Evolutionary conservation across 2,888 invertebrate species (phyloP).

Genomic region (Mythimna albipuncta): DNA sequence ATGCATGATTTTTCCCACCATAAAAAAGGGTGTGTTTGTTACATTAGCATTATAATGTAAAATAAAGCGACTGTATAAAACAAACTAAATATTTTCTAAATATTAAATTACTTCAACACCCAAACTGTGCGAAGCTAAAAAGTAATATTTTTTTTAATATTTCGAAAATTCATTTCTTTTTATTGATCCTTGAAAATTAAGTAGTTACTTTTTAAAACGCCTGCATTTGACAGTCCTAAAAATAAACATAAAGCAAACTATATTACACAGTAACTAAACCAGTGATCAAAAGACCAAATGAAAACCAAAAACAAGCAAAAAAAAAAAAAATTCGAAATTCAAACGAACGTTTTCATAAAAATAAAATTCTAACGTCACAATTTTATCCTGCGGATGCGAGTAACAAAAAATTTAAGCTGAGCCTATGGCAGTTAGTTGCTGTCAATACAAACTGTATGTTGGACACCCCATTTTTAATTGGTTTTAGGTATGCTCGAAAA

Average conservation of each 20-base stretch:
- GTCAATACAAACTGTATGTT: conserved; percentile 41
- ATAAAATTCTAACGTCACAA: conserved; percentile 11
- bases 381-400: conserved; percentile 18
- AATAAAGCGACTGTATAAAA: too few species aligned
- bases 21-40: too few species aligned
- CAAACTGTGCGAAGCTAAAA: too few species aligned
- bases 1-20: too few species aligned
- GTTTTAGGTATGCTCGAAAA: conserved; percentile 36
- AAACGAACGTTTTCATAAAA: conserved; percentile 7
- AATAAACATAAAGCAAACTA: not conserved
- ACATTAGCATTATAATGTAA: too few species aligned
- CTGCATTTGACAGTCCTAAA: too few species aligned
- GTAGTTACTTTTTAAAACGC: too few species aligned
- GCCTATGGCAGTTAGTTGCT: conserved; percentile 39
- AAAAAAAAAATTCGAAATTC: not conserved
- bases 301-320: not conserved
- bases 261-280: not conserved
- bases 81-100: too few species aligned
- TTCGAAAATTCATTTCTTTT: too few species aligned
- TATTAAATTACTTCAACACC: too few species aligned
- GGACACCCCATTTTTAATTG: conserved; percentile 50
- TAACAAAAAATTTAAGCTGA: conserved; percentile 34
- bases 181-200: too few species aligned
- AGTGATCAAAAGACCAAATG: not conserved
- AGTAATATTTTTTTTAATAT: too few species aligned